Evolutionary conservation across 2,113 vertebrate genomes (phyloP).

Genomic region (Lucifuga dentata): DNA sequence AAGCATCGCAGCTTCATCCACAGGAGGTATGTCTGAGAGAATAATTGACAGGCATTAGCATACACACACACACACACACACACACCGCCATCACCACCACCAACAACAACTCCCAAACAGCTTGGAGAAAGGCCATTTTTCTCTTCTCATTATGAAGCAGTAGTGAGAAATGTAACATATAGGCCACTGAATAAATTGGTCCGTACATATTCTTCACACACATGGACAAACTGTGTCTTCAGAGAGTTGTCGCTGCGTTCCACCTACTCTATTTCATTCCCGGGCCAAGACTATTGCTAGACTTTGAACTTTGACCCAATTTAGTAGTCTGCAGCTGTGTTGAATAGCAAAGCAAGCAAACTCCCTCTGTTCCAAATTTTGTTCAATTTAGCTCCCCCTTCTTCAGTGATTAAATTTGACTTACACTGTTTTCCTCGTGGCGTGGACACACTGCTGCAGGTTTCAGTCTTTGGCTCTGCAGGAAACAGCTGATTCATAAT

Average conservation of each 20-base stretch:
- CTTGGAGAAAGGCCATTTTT: too few species aligned
- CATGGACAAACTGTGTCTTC: conserved; percentile 4
- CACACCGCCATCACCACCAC: not conserved
- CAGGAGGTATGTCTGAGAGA: conserved; percentile 18
- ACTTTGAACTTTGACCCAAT: conserved; percentile 59
- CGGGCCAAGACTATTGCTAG: conserved; percentile 3
- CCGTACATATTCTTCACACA: conserved; percentile 4
- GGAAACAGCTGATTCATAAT: conserved; percentile 31
- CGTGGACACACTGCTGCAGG: conserved; percentile 10
- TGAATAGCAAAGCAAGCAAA: conserved; percentile 38
- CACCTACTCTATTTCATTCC: conserved; percentile 17
- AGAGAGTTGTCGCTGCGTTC: not conserved
- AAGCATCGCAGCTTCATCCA: conserved; percentile 27
- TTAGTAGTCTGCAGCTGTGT: conserved; percentile 42
- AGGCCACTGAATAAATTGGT: not conserved
- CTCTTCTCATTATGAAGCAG: too few species aligned
- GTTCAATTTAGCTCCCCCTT: conserved; percentile 59
- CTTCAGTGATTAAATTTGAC: conserved; percentile 50
- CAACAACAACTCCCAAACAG: too few species aligned
- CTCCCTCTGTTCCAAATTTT: conserved; percentile 58
- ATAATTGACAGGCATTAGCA: conserved; percentile 9
- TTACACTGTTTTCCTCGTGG: not conserved
- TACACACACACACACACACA: too few species aligned
- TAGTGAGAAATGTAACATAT: too few species aligned
- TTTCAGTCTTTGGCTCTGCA: conserved; percentile 18